Conservation (phyloP, 2,888 invertebrate species). For the Branchellion lobata region DNA sequence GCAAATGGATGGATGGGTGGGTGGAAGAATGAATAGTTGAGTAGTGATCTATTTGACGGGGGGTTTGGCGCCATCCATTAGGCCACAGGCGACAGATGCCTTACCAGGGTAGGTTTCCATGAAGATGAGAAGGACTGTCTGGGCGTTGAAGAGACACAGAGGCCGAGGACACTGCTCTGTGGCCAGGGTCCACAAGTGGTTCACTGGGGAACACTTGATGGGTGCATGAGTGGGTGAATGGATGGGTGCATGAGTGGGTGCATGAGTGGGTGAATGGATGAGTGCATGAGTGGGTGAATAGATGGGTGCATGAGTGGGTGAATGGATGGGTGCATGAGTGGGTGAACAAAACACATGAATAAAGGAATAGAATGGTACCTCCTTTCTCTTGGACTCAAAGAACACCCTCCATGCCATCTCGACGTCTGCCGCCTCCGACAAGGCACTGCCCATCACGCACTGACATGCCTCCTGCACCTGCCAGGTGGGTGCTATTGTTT, state of each 20-base stretch:
- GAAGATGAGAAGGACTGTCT: not conserved
- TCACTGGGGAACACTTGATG: not conserved
- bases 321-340: too few relatives aligned
- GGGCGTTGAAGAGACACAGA: not conserved
- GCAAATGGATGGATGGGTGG: too few relatives aligned
- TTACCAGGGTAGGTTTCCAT: constrained; percentile 6
- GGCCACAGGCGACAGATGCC: too few relatives aligned
- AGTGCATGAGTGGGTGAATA: too few relatives aligned
- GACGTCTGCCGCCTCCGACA: not conserved
- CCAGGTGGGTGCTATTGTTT: not conserved
- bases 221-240: too few relatives aligned
- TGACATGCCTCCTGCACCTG: not conserved
- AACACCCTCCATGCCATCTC: not conserved
- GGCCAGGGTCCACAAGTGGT: not conserved
- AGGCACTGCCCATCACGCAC: not conserved
- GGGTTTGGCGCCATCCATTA: too few relatives aligned
- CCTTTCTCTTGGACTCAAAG: not conserved
- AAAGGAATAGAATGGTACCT: not conserved
- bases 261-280: too few relatives aligned
- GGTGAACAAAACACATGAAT: too few relatives aligned
- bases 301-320: too few relatives aligned
- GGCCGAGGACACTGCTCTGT: constrained; percentile 5
- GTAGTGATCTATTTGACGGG: too few relatives aligned
- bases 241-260: too few relatives aligned
- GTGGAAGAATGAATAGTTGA: too few relatives aligned